Evolutionary conservation across 2,797 vertebrate genomes (phyloP), one percentile per base, ranked within the genome.

Genomic region (Falco columbarius): DNA sequence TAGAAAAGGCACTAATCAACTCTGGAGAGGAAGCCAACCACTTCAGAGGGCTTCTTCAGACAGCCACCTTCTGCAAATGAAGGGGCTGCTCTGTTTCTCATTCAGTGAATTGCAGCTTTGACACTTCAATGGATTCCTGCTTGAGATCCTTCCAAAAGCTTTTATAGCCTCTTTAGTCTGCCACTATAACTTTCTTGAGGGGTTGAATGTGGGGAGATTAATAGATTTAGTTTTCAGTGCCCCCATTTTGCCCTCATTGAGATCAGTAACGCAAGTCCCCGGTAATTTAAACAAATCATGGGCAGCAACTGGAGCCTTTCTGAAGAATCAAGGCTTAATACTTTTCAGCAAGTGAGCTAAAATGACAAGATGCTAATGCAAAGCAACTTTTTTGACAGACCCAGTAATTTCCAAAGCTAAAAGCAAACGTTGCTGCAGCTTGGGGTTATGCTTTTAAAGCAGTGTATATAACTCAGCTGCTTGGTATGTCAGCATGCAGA

Each of bases 21-120:
- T 70, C 90, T 2, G 7, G 38, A 54, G 72, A 34, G 75, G 72
- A 62, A 56, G 23, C 42, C 52, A 66, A 46, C 88, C 92, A 66
- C 90, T 94, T 89, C 88, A 91, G 63, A 94, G 44, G 44, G 32
- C 49, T 91, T 82, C 77, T 86, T 36, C 84, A 95, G 89, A 34
- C 65, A 55, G 30, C 65, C 75, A 86, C 66, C 62, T 88, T 58
- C 84, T 86, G 54, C 19, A 80, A 26, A 42, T 4, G 22, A 34
- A 34, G 63, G 15, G 34, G 34, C 72, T 85, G 67, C 29, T 79
- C 90, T 91, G 81, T 38, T 91, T 80, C 88, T 76, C 73, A 10
- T 63, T 96, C 62, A 16, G 17, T 23, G 29, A 89, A 89, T 52
- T 76, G 73, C 42, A 76, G 65, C 80, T 92, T 85, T 82, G 76